These are phyloP conservation scores for Crotalus helleri DNA, from an alignment of 2,113 vertebrate genomes.

Conservation along the genomic window DNA sequence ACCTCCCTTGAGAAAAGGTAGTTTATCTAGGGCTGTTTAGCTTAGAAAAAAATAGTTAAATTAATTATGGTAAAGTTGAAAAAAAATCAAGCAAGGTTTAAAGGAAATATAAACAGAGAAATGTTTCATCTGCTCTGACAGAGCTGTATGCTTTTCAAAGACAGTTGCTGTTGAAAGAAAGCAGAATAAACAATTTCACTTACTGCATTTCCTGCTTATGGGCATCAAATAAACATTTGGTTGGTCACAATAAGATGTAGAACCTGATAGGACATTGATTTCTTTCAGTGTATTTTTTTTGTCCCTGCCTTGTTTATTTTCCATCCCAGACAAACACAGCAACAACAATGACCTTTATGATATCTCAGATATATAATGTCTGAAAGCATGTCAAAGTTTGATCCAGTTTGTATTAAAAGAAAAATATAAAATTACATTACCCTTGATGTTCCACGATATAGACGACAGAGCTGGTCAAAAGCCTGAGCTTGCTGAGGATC, in stretches of 20 bases:
- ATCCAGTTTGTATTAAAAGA: background rate
- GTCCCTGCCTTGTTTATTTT: background rate
- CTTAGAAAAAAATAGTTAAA: background rate
- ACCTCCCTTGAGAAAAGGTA: background rate
- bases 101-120: background rate
- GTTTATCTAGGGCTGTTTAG: background rate
- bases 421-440: constrained; percentile 62
- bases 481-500: constrained; percentile 91
- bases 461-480: constrained; percentile 86
- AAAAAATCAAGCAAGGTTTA: background rate
- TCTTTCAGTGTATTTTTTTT: background rate
- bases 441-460: constrained; percentile 88
- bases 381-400: background rate
- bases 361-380: background rate
- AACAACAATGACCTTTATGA: background rate
- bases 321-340: background rate
- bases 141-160: background rate
- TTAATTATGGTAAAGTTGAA: background rate
- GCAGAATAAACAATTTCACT: background rate
- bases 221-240: background rate
- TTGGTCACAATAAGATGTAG: background rate
- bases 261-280: background rate
- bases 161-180: background rate
- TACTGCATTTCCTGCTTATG: background rate
- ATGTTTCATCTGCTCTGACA: background rate